Base-by-base conservation (phyloP, 2,888 invertebrate genomes). In the Aethes cnicana region DNA sequence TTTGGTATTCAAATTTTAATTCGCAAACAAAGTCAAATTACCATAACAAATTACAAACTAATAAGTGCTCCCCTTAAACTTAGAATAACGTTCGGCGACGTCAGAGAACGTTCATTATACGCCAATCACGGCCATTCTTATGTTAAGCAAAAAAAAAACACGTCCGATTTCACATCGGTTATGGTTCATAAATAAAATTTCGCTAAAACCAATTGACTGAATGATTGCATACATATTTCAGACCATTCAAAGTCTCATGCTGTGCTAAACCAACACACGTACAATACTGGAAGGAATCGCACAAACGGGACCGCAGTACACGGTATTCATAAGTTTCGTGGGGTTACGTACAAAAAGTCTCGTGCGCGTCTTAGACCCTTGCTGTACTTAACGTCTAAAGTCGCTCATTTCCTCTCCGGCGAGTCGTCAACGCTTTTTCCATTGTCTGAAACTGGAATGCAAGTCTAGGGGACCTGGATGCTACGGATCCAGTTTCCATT, bases 191-290 rank as follows among this genome's bases (percentile, higher is more conserved):
- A 54, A 39, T 54, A 49, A 47, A 42, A 46, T 26, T 46, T 50
- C 28, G 37, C 42, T 18, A 25, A 41, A 36, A 46, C 54, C 46
- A 54, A 54, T 54, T 54, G 54, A 54, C 46, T 54, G 54, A 50
- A 41, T 54, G 25, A 39, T 39, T 39, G 9, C 32, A 7, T 16
- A 16, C 32, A 14, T 6, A 32, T 14, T 14, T 9, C 3, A 25
- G 3, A 23, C 1, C n/a, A 14, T 25, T 12, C 9, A 25, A 25
- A 7, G 9, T 4, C 3, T 16, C 39, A 25, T n/a, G 39, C 39
- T 39, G 39, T 25, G 39, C 16, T 8, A 14, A 23, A 16, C 37
- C n/a, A n/a, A 25, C 37, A 3, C 2, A 39, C 39, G 17, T 32
- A 32, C 32, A 32, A 32, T 32, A 32, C 16, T 17, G 7, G 16